A percentile compares a stretch with the other conserved stretches of the same genome.
Evolutionary conservation across 1,140 invertebrate genomes (phyloP).

Genomic region (Lucilia sericata): DNA sequence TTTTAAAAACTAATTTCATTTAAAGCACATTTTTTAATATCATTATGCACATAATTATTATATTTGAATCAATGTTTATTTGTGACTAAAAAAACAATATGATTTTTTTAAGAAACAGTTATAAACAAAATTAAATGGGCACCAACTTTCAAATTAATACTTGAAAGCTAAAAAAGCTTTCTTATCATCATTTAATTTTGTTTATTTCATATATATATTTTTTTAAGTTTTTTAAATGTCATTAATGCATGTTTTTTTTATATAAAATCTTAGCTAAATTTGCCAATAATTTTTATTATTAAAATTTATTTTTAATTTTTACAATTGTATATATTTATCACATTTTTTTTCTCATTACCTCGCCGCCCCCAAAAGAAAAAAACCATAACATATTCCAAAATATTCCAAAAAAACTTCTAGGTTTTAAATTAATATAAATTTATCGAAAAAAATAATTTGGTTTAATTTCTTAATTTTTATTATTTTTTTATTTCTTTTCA

Average conservation of each 20-base stretch:
- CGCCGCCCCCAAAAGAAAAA: neutral
- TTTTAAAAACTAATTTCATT: conserved; percentile 45
- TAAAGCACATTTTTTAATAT: neutral
- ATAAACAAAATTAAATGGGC: neutral
- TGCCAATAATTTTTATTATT: neutral
- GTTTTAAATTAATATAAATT: neutral
- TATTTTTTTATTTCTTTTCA: conserved; percentile 43
- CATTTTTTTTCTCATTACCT: neutral
- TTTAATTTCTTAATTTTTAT: conserved; percentile 30
- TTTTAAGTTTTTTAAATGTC: neutral
- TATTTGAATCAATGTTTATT: conserved; percentile 46
- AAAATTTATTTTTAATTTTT: neutral
- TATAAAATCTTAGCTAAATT: neutral
- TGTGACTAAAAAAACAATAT: conserved; percentile 38
- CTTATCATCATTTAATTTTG: neutral
- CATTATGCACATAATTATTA: conserved; percentile 24
- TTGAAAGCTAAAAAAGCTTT: no score
- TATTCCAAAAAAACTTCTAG: neutral
- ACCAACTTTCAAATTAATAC: no score
- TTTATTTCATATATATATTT: neutral
- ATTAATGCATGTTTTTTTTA: neutral
- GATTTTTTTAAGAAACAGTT: no score
- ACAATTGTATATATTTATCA: neutral
- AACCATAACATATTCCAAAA: neutral
- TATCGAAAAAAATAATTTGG: no score